Base-by-base conservation (phyloP, 2,888 invertebrate genomes). In the Noctua comes region DNA sequence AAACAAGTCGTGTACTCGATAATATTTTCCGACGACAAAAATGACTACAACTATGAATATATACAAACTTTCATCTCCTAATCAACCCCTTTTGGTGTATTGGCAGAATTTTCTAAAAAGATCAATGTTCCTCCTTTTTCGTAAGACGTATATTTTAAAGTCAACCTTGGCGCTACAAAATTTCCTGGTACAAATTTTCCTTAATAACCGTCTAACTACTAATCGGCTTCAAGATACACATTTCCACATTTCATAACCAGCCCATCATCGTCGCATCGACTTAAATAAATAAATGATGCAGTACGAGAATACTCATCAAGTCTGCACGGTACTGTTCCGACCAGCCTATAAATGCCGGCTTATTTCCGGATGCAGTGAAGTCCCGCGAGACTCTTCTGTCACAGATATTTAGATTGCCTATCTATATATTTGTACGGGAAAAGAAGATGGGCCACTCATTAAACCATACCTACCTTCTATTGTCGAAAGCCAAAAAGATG, bases 391-490 rank as follows among this genome's bases (percentile, higher is more conserved):
- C n/a, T 68, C 59, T 48, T 83, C 77, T 48, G 68, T 77, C 68
- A 31, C 54, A 51, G 73, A 76, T 83, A 85, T 83, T 84, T 80
- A 79, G 70, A 89, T 88, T 80, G 79, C 43, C 43, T 43, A 66
- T 43, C 66, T 79, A 73, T 68, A 83, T 76, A 81, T 77, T 80
- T 51, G 73, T 79, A 70, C 31, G 40, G 48, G 59, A 21, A 78
- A 51, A 21, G 72, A 65, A 68, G 73, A 65, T 43, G 40, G 59
- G 27, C 62, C 13, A 59, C 40, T 74, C 78, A 68, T 78, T 68
- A 72, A 54, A 46, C 36, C 18, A 40, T 40, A 7, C 5, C 40
- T 43, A 31, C 31, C 21, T n/a, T 6, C 13, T 51, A 8, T 68
- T 31, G 40, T 27, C 43, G 16, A 48, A 57, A 65, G 21, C 21